These are phyloP conservation scores for Ardeotis arabs DNA, from an alignment of 2,113 vertebrate genomes.

Conservation along the genomic window DNA sequence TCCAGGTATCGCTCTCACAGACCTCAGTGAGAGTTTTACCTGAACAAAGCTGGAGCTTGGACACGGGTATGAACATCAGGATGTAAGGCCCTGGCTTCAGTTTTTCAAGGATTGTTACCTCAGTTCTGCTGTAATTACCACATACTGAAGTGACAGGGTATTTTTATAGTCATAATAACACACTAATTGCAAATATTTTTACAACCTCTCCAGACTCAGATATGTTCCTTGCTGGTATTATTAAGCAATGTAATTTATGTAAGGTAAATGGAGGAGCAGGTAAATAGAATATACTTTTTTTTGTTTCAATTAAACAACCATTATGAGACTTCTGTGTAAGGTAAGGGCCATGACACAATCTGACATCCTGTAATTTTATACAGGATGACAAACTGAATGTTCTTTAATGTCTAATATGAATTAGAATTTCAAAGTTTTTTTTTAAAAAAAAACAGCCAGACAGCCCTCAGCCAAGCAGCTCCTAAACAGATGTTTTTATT, in stretches of 20 bases:
- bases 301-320: background rate
- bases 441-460: background rate
- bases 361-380: background rate
- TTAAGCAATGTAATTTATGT: background rate
- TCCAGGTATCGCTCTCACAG: background rate
- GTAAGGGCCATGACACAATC: background rate
- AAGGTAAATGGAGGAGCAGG: background rate
- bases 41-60: constrained; percentile 38
- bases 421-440: background rate
- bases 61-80: background rate
- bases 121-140: constrained; percentile 7
- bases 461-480: background rate
- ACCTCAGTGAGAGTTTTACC: background rate
- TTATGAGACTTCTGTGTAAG: background rate
- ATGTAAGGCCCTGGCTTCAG: background rate
- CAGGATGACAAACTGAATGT: background rate
- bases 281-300: background rate
- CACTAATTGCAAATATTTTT: background rate
- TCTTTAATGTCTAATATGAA: background rate
- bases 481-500: background rate
- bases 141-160: background rate
- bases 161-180: background rate
- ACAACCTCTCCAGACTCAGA: background rate
- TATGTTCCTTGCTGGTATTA: background rate
- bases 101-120: background rate